These are phyloP conservation scores for Limanda limanda DNA, from an alignment of 2,113 vertebrate species.

Conservation along the genomic window DNA sequence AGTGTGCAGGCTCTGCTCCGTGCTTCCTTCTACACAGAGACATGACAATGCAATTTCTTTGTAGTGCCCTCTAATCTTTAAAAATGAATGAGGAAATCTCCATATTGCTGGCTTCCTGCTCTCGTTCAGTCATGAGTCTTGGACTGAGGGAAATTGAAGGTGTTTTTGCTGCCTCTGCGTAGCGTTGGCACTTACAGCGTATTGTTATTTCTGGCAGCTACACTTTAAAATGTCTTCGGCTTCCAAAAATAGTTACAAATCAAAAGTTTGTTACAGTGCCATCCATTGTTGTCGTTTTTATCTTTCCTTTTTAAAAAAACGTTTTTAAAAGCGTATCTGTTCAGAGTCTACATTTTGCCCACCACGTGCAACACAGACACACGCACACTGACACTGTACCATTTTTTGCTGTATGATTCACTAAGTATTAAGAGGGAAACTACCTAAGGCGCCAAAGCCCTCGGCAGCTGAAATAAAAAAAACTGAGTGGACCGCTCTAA, in stretches of 20 bases:
- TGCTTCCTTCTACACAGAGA: slow-evolving; percentile 27
- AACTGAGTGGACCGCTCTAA: slow-evolving; percentile 34
- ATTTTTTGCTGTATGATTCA: slow-evolving; percentile 48
- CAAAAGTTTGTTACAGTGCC: slow-evolving; percentile 52
- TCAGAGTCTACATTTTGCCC: slow-evolving; percentile 36
- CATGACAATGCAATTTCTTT: slow-evolving; percentile 58
- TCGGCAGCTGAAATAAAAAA: slow-evolving; percentile 54
- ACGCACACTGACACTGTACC: slow-evolving; percentile 13
- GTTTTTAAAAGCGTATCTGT: slow-evolving; percentile 33
- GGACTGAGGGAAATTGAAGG: slow-evolving; percentile 23
- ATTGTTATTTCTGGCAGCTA: slow-evolving; percentile 38
- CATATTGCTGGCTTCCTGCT: slow-evolving; percentile 26
- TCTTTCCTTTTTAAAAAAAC: slow-evolving; percentile 9
- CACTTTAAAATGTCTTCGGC: slow-evolving; percentile 34
- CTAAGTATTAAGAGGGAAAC: slow-evolving; percentile 49
- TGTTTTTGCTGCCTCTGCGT: neutral
- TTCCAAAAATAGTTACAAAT: slow-evolving; percentile 65
- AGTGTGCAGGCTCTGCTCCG: slow-evolving; percentile 34
- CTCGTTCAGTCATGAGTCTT: slow-evolving; percentile 32
- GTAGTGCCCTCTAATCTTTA: slow-evolving; percentile 17
- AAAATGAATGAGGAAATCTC: slow-evolving; percentile 48
- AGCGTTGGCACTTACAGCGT: slow-evolving; percentile 16
- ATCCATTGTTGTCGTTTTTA: slow-evolving; percentile 41
- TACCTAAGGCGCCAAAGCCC: slow-evolving; percentile 56
- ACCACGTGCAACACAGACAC: slow-evolving; percentile 5